Conservation (phyloP, 1,140 invertebrate species). For the Brachionus rotundiformis region DNA sequence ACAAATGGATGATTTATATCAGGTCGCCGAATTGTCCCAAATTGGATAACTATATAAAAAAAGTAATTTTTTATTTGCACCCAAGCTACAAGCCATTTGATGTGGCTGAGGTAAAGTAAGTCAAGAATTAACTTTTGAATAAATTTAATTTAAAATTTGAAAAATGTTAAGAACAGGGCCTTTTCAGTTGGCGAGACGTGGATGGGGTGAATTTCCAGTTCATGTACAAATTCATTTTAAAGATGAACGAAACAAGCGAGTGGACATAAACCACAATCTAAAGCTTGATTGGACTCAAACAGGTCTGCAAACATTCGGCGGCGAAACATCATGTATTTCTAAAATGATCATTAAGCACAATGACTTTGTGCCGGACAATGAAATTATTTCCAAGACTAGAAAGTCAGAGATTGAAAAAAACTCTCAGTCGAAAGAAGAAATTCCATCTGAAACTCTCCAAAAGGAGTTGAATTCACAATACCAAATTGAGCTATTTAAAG, state of each 20-base stretch:
- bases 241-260: slow-evolving; percentile 74
- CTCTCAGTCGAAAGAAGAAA: slow-evolving; percentile 62
- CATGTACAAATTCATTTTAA: slow-evolving; percentile 78
- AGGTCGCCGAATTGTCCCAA: slow-evolving; percentile 70
- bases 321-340: slow-evolving; percentile 73
- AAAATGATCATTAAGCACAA: slow-evolving; percentile 64
- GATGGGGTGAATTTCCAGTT: slow-evolving; percentile 87
- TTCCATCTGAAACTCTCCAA: slow-evolving; percentile 54
- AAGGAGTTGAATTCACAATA: slow-evolving; percentile 53
- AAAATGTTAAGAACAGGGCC: slow-evolving; percentile 70
- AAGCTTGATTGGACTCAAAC: slow-evolving; percentile 79
- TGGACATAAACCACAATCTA: slow-evolving; percentile 77
- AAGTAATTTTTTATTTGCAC: slow-evolving; percentile 79
- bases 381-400: background rate
- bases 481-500: slow-evolving; percentile 55
- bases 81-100: slow-evolving; percentile 84
- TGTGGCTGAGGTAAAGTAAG: slow-evolving; percentile 74
- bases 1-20: slow-evolving; percentile 87
- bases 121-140: background rate
- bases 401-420: background rate
- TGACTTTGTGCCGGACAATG: background rate
- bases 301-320: slow-evolving; percentile 79
- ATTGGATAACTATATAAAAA: slow-evolving; percentile 71
- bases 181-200: slow-evolving; percentile 78
- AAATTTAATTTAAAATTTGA: slow-evolving; percentile 51